Conservation (phyloP, 2,888 invertebrate species). For the Gymnoscelis rufifasciata region DNA sequence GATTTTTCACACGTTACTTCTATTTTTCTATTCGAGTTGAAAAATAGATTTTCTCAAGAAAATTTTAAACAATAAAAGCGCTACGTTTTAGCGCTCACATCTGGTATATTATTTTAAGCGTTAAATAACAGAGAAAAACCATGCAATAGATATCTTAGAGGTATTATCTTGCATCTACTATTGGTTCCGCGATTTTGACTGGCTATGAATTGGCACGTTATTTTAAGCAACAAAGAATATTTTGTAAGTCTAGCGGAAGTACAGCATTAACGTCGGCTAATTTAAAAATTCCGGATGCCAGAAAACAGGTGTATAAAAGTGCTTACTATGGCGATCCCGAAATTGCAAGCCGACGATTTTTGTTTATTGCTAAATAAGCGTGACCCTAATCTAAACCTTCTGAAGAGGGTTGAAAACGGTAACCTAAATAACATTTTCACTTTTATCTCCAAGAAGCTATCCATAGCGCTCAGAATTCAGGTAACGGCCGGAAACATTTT, state of each 20-base stretch:
- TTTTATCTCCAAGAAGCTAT: slow-evolving; percentile 13
- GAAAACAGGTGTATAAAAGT: slow-evolving; percentile 1
- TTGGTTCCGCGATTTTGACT: no score
- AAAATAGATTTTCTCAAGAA: no score
- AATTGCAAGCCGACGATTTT: slow-evolving; percentile 13
- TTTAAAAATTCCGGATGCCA: not conserved
- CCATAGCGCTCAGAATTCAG: slow-evolving; percentile 7
- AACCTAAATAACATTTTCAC: slow-evolving; percentile 17
- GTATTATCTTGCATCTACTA: not conserved
- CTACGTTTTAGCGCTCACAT: no score
- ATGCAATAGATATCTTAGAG: no score
- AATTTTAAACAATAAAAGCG: no score
- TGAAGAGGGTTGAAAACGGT: slow-evolving; percentile 23
- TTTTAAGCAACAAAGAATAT: not conserved
- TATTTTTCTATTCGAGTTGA: not conserved
- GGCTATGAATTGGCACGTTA: not conserved
- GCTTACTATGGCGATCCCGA: slow-evolving; percentile 8
- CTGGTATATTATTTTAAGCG: no score
- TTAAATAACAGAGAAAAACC: no score
- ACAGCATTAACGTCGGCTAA: not conserved
- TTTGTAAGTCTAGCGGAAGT: not conserved
- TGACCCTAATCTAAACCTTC: slow-evolving; percentile 18
- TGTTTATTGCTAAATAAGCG: slow-evolving; percentile 24
- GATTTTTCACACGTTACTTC: slow-evolving; percentile 1
- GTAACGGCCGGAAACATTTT: slow-evolving; percentile 4